Base-by-base conservation (phyloP, 2,888 invertebrate genomes). In the Aphidius colemani region DNA sequence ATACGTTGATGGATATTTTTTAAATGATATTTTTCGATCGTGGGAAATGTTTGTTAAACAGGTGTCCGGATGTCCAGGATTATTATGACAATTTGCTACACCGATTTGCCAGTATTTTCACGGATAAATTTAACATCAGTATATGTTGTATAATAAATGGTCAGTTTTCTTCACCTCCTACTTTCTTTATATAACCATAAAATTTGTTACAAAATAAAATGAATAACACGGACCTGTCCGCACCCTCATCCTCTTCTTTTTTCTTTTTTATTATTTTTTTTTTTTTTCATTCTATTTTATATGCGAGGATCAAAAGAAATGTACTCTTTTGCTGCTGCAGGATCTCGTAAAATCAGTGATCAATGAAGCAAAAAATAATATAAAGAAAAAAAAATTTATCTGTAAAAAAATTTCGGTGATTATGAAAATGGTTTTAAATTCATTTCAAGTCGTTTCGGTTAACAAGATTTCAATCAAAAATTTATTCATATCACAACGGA, bases 41-140 rank as follows among this genome's bases (percentile, higher is more conserved):
- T 7, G 13, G 30, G n/a, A 44, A 40, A 7, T 11, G n/a, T 11
- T 8, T 8, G 64, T 64, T 69, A 70, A 73, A 75, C 74, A 79
- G 76, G 78, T 78, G 74, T 74, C 79, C 69, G 78, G 74, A 78
- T 76, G 77, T 72, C 69, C 68, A 64, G 74, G 73, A 77, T 77
- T 76, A 75, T 67, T 61, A 57, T 55, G 43, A 41, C 66, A 66
- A 77, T 77, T 76, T 68, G 75, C 65, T 70, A 70, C 67, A 68
- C 67, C 70, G 73, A 78, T 75, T 75, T 72, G 44, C 68, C 64
- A 63, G 57, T 66, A 67, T 66, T 73, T 73, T 75, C 70, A 73
- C 68, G 71, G 71, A 67, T 61, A 67, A 64, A 66, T 63, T 30
- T 43, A 8, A 44, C 5, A 7, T 41, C 46, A 44, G 39, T 56